Base-by-base conservation (phyloP, 2,797 vertebrate genomes). In the Protonibea diacanthus region DNA sequence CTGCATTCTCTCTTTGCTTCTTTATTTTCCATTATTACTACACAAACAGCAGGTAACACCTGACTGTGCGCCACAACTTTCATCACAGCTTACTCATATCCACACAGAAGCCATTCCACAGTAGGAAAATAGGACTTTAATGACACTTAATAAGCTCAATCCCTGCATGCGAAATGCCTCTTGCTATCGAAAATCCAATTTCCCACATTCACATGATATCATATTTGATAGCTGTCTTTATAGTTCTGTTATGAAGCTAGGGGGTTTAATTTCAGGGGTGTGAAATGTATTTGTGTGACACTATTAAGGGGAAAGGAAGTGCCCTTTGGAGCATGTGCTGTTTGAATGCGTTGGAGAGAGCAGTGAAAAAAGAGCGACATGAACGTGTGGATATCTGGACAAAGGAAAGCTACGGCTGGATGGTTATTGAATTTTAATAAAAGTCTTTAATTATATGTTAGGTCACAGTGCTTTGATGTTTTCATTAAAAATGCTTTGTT, bases 111-210 rank as follows among this genome's bases (percentile, higher is more conserved):
- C 27, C 0, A 0, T 11, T 40, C 56, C 23, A 58, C 57, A 49
- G 68, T 3, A 5, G 71, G 23, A 40, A 70, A 78, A 64, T 45
- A 48, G 17, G 13, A 27, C 68, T 73, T 74, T 75, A 88, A 85
- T 83, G 72, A 68, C 78, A 59, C 62, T 64, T 86, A 90, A 86
- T 84, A 38, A 76, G 53, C 74, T 78, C 49, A 3, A 5, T 65
- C 61, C 62, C 73, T 63, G 60, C 74, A 53, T 67, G 59, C 12
- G 52, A 80, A 83, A 76, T 1, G 0, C 62, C 25, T 48, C 78
- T 71, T 48, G 44, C 62, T 53, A 40, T 87, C 56, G 60, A 75
- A 74, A 80, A 71, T 83, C 61, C 49, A 49, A 77, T 83, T 76
- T 29, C 60, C 52, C 62, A 47, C 66, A 67, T 86, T 76, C 58